A percentile compares a stretch with the other conserved stretches of the same genome.
phyloP scores from a whole-genome alignment of 2,888 invertebrate genomes.

The Mimumesa dahlbomi region DNA sequence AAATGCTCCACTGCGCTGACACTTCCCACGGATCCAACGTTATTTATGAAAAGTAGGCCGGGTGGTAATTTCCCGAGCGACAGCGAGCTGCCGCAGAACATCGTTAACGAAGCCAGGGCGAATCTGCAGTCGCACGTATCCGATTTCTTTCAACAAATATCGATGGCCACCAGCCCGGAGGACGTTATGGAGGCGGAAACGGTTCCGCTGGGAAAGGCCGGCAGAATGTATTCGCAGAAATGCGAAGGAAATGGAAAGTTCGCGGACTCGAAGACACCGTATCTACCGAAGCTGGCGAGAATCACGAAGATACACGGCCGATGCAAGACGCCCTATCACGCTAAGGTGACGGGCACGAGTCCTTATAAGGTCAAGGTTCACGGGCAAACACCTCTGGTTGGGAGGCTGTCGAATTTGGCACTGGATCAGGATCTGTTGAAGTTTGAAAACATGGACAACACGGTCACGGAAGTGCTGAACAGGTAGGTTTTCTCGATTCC shows the following conservation, averaged over 20 bases:
- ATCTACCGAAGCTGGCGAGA: conserved; percentile 73
- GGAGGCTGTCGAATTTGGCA: conserved; percentile 70
- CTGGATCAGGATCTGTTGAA: conserved; percentile 74
- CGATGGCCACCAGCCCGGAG: conserved; percentile 78
- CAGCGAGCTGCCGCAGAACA: conserved; percentile 74
- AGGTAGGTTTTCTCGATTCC: too few species aligned
- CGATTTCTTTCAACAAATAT: conserved; percentile 78
- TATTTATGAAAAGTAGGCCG: conserved; percentile 57
- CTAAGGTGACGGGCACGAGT: conserved; percentile 62
- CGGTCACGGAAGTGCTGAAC: conserved; percentile 73
- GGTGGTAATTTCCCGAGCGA: conserved; percentile 63
- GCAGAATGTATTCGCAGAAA: conserved; percentile 61
- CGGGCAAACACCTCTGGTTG: conserved; percentile 73
- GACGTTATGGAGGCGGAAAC: conserved; percentile 78
- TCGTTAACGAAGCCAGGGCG: conserved; percentile 75
- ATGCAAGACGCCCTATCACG: conserved; percentile 74
- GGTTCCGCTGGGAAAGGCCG: conserved; percentile 66
- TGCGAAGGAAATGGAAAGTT: conserved; percentile 56
- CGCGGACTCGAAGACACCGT: conserved; percentile 56
- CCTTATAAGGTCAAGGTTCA: conserved; percentile 60
- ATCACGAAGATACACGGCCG: conserved; percentile 74
- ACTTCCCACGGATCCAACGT: conserved; percentile 70
- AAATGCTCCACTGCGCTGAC: conserved; percentile 67
- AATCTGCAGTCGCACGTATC: conserved; percentile 78
- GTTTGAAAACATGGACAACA: conserved; percentile 75